Base-by-base conservation (phyloP, 2,113 vertebrate genomes). In the Polyodon spathula region DNA sequence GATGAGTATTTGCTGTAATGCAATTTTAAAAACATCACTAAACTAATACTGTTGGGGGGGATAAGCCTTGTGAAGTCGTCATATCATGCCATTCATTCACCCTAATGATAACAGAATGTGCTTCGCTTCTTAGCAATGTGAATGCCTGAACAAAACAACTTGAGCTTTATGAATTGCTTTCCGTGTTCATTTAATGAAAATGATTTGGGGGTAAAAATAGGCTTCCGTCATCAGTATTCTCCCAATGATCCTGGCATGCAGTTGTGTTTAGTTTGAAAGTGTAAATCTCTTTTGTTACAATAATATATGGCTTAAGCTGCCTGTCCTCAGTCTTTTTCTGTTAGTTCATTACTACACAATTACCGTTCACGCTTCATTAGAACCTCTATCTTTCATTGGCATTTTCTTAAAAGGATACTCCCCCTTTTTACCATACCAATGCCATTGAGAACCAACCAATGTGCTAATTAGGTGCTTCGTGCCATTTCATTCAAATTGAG, bases 321-420 rank as follows among this genome's bases (percentile, higher is more conserved):
- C 88, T 91, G 90, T 88, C 89, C 89, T 89, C 88, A 90, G 93
- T 88, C 92, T 94, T 94, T 94, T 93, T 93, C 92, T 90, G 90
- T 92, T 92, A 92, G 89, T 97, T 97, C 94, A 97, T 94, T 93
- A 92, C 88, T 90, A 93, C 91, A 97, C 95, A 98, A 97, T 97
- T 93, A 90, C 85, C 81, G 89, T 92, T 93, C 92, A 95, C 86
- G 92, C 93, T 89, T 93, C 91, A 94, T 98, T 97, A 94, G 88
- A 90, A 90, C 84, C 88, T 92, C 89, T 95, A 89, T 92, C 88
- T 89, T 87, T 88, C 84, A 84, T 80, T 79, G 68, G 65, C 40
- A 72, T 79, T 80, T 75, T 76, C 81, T 85, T 83, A 80, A 81
- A 76, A 88, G 84, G 76, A 88, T 86, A 87, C 77, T 82, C 80